Evolutionary conservation across 1,140 invertebrate species (phyloP).

Genomic region (Anastatus disparis): DNA sequence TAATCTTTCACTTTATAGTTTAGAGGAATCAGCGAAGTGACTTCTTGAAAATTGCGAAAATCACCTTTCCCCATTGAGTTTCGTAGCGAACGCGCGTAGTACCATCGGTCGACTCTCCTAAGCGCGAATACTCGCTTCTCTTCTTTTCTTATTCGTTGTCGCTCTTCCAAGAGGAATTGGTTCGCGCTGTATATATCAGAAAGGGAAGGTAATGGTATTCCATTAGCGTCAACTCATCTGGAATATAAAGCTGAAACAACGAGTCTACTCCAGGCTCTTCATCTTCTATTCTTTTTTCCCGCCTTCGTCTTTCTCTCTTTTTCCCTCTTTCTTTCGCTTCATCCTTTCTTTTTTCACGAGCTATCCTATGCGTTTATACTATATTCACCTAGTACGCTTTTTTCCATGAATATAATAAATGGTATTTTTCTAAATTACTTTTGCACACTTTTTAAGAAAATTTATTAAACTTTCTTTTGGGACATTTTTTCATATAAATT

Average conservation of each 20-base stretch:
- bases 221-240: constrained; percentile 49
- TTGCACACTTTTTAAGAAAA: no score
- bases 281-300: constrained; percentile 25
- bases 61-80: not conserved
- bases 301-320: constrained; percentile 40
- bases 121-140: no score
- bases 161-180: not conserved
- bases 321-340: not conserved
- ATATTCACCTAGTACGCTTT: not conserved
- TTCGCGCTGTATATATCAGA: constrained; percentile 41
- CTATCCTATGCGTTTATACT: no score
- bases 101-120: no score
- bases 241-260: constrained; percentile 52
- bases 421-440: not conserved
- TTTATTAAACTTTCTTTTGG: no score
- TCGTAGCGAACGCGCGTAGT: not conserved
- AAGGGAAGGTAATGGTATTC: constrained; percentile 49
- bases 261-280: constrained; percentile 38
- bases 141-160: no score
- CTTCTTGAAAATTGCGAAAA: constrained; percentile 23
- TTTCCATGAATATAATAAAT: not conserved
- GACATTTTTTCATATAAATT: no score
- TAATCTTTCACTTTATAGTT: constrained; percentile 17
- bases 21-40: not conserved
- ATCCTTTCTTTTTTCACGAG: not conserved